A percentile compares a stretch with the other conserved stretches of the same genome.
Conservation (phyloP, 2,113 vertebrate genomes). For the Herpetotheres cachinnans region DNA sequence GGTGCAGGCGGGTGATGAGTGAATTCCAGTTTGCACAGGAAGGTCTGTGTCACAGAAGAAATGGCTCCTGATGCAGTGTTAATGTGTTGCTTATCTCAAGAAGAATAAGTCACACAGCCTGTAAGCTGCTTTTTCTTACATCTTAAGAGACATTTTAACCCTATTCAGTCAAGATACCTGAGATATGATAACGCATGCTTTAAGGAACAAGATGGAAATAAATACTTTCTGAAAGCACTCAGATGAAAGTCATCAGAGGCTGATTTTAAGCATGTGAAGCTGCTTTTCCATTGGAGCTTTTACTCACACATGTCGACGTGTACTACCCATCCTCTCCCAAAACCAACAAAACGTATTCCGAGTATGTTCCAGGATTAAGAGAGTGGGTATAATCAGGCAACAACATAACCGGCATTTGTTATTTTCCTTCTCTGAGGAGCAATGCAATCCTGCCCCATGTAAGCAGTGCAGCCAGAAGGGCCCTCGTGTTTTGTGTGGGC, state of each 20-base stretch:
- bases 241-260: too few relatives aligned
- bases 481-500: rapidly evolving
- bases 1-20: background rate
- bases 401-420: rapidly evolving
- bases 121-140: background rate
- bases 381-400: background rate
- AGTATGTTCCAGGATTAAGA: background rate
- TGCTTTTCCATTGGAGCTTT: background rate
- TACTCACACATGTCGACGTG: rapidly evolving
- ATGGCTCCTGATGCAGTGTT: background rate
- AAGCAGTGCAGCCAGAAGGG: background rate
- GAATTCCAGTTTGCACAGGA: background rate
- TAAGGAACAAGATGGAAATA: background rate
- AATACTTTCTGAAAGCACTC: background rate
- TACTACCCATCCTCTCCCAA: background rate
- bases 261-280: background rate
- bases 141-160: background rate
- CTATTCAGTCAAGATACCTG: background rate
- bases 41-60: background rate
- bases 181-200: background rate
- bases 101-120: background rate
- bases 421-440: background rate
- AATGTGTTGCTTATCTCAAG: background rate
- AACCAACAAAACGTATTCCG: background rate
- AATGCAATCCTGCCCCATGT: rapidly evolving